A percentile compares a stretch with the other conserved stretches of the same genome.
These are phyloP conservation scores for Aphelenchoides bicaudatus DNA, from an alignment of 2,888 invertebrate genomes.

Conservation along the genomic window DNA sequence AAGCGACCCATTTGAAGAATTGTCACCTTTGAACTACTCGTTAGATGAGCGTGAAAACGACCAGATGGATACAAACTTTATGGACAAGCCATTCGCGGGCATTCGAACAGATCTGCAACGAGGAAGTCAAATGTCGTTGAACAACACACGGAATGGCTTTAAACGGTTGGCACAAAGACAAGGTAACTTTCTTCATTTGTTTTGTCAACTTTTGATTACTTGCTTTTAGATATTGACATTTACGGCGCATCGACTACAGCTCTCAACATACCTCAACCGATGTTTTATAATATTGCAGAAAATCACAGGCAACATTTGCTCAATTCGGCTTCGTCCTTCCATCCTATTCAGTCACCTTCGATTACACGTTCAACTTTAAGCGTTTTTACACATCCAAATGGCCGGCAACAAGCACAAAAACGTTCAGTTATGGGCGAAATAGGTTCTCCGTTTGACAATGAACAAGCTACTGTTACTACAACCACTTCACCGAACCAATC, in stretches of 20 bases:
- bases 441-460: constrained; percentile 2
- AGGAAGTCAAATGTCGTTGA: constrained; percentile 12
- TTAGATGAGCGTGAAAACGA: constrained; percentile 13
- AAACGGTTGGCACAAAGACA: neutral
- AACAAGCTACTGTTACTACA: constrained; percentile 3
- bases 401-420: constrained; percentile 12
- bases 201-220: neutral
- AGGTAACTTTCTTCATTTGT: neutral
- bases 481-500: constrained; percentile 3
- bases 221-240: neutral
- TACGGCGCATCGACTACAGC: constrained; percentile 9
- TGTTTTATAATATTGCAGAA: neutral
- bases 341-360: neutral
- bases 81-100: constrained; percentile 16
- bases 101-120: constrained; percentile 12
- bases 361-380: constrained; percentile 8
- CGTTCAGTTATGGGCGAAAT: neutral
- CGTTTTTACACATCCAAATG: constrained; percentile 12
- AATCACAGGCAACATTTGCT: neutral
- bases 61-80: neutral
- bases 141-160: constrained; percentile 11
- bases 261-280: constrained; percentile 6
- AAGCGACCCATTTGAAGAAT: constrained; percentile 23
- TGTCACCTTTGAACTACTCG: constrained; percentile 27
- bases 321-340: neutral